phyloP scores from a whole-genome alignment of 2,113 vertebrate species.

The Pelmatolapia mariae region DNA sequence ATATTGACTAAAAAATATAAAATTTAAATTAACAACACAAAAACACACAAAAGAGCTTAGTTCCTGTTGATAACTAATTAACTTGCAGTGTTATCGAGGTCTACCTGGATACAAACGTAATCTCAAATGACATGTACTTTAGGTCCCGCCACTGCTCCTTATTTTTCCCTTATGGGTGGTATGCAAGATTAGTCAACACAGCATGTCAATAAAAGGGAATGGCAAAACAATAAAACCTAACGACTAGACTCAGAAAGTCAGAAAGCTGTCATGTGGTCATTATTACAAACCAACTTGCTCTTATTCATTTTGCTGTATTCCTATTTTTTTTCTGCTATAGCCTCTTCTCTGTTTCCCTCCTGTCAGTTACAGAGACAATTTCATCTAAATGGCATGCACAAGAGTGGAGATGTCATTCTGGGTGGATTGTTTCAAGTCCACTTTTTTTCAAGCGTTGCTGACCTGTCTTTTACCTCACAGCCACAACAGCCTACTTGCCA shows the following conservation, averaged over 20 bases:
- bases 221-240: not conserved
- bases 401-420: conserved; percentile 30
- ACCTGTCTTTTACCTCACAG: conserved; percentile 18
- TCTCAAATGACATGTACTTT: not conserved
- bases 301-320: not conserved
- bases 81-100: not conserved
- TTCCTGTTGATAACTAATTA: not conserved
- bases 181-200: not conserved
- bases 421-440: conserved; percentile 39
- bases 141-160: not conserved
- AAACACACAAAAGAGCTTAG: not conserved
- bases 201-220: not conserved
- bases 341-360: not conserved
- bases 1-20: not conserved
- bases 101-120: not conserved
- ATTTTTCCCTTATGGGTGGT: not conserved
- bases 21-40: not conserved
- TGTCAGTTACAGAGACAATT: conserved; percentile 26
- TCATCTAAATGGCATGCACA: conserved; percentile 34
- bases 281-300: not conserved
- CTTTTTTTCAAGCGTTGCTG: conserved; percentile 2
- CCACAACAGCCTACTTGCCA: conserved; percentile 24
- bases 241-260: not conserved
- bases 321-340: not conserved
- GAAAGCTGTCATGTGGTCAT: not conserved